Conservation (phyloP, 2,113 vertebrate species). For the Spilogale gracilis region DNA sequence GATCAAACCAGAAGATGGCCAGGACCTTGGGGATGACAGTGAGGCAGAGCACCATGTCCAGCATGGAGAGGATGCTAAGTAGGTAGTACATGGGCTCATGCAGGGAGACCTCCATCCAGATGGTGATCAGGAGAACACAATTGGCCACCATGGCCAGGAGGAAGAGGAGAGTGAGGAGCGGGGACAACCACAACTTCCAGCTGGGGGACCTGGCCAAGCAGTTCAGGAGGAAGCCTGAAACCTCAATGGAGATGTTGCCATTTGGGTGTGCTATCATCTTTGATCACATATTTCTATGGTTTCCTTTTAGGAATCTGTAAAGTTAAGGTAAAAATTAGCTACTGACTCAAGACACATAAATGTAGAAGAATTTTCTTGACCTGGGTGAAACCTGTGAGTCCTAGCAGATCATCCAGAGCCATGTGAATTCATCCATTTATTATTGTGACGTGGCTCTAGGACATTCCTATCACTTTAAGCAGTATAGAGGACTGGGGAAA, state of each 20-base stretch:
- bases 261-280: conserved; percentile 43
- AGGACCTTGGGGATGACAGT: conserved; percentile 18
- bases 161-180: neutral
- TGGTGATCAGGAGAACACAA: neutral
- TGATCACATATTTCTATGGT: neutral
- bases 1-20: conserved; percentile 45
- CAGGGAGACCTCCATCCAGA: neutral
- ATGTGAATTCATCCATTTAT: neutral
- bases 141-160: neutral
- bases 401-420: rapidly evolving
- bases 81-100: conserved; percentile 58
- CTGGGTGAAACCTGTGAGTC: neutral
- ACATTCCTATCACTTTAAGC: neutral
- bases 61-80: conserved; percentile 19
- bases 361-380: neutral
- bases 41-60: conserved; percentile 48
- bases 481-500: neutral
- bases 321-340: conserved; percentile 37
- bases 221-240: neutral
- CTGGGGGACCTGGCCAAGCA: neutral
- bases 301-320: conserved; percentile 42
- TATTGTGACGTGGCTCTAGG: neutral
- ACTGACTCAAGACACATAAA: neutral
- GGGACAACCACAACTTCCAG: neutral
- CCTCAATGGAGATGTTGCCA: neutral